Conservation (phyloP, 2,888 invertebrate species). For the Lasius platythorax region DNA sequence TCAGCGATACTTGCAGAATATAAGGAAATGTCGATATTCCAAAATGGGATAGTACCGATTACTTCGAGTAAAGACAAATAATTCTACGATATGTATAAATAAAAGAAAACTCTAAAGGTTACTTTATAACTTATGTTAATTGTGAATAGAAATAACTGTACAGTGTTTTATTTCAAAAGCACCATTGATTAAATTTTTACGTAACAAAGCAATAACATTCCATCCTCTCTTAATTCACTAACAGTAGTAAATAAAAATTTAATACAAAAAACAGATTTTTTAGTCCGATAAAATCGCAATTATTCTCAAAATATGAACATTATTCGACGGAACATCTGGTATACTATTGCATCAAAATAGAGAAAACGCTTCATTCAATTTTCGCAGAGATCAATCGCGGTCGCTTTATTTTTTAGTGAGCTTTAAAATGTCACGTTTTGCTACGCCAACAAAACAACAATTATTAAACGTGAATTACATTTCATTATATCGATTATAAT, state of each 20-base stretch:
- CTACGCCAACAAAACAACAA: not conserved
- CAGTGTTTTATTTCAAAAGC: not conserved
- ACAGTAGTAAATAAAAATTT: not conserved
- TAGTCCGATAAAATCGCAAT: not conserved
- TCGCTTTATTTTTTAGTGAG: not conserved
- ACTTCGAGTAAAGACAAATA: not conserved
- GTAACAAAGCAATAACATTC: not conserved
- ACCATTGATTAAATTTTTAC: not conserved
- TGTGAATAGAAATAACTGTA: not conserved
- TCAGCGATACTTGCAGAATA: not conserved
- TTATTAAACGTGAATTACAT: not conserved
- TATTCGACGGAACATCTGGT: not conserved
- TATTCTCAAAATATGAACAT: slow-evolving; percentile 23
- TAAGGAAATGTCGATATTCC: not conserved
- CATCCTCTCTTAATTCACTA: not conserved
- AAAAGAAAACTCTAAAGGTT: not conserved
- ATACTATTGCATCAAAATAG: not conserved
- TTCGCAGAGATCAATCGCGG: not conserved
- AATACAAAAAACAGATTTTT: not conserved
- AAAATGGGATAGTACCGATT: not conserved
- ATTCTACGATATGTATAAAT: not conserved
- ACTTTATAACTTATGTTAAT: not conserved
- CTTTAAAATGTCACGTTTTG: not conserved
- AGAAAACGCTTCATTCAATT: not conserved
- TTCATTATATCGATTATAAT: not conserved